Evolutionary conservation across 1,140 invertebrate genomes (phyloP).

Genomic region (Conopomorpha cramerella): DNA sequence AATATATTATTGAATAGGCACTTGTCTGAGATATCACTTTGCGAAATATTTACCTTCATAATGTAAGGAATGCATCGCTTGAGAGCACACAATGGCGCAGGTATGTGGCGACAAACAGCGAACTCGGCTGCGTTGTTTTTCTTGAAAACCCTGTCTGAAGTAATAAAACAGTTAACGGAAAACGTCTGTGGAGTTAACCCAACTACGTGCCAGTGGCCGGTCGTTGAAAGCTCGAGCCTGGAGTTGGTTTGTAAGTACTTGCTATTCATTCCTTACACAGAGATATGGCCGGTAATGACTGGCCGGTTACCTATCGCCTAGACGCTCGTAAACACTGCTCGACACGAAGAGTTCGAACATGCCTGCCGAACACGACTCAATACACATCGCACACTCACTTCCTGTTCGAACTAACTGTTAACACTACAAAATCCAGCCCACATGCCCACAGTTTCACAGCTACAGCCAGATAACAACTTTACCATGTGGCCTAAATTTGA

Average conservation of each 20-base stretch:
- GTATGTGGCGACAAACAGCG: too few species aligned
- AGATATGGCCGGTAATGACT: slow-evolving; percentile 52
- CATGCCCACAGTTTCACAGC: slow-evolving; percentile 12
- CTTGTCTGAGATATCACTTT: too few species aligned
- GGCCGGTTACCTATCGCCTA: slow-evolving; percentile 36
- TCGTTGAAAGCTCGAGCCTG: slow-evolving; percentile 33
- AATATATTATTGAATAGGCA: too few species aligned
- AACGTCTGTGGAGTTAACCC: slow-evolving; percentile 27
- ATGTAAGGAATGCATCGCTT: too few species aligned
- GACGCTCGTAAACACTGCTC: slow-evolving; percentile 47
- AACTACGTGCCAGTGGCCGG: slow-evolving; percentile 34
- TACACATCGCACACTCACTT: slow-evolving; percentile 43
- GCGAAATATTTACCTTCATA: too few species aligned
- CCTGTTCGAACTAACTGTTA: slow-evolving; percentile 28
- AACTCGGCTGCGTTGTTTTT: slow-evolving; percentile 18
- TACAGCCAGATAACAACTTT: slow-evolving; percentile 14
- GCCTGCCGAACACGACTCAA: slow-evolving; percentile 41
- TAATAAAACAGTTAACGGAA: slow-evolving; percentile 41
- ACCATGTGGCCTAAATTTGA: too few species aligned
- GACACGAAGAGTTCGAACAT: slow-evolving; percentile 43
- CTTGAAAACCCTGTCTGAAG: slow-evolving; percentile 22
- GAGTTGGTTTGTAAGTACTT: slow-evolving; percentile 37
- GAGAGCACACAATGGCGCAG: too few species aligned
- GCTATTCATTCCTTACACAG: slow-evolving; percentile 47
- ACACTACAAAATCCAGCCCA: slow-evolving; percentile 12